Percentiles rank a stretch among this genome's conserved stretches.
Evolutionary conservation across 2,888 invertebrate genomes (phyloP).

Genomic region (Gnatocerus cornutus): DNA sequence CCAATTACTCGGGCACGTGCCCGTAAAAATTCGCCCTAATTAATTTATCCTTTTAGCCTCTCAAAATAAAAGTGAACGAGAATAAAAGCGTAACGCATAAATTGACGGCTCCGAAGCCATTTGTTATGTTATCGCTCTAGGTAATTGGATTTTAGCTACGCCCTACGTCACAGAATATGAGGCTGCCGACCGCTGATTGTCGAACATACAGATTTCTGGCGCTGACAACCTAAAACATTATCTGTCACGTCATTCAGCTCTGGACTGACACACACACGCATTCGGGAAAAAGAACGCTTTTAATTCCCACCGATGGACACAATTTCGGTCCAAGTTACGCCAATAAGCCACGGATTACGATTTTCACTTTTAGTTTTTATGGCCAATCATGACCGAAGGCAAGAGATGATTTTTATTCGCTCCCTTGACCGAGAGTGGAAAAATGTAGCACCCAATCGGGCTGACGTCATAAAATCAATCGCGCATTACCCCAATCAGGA

Average conservation of each 20-base stretch:
- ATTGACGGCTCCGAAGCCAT: conserved; percentile 53
- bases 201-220: conserved; percentile 43
- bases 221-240: conserved; percentile 44
- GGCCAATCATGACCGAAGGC: neutral
- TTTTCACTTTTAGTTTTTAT: neutral
- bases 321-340: neutral
- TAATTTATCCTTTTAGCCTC: conserved; percentile 37
- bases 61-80: conserved; percentile 46
- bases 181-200: conserved; percentile 36
- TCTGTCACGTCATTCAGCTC: conserved; percentile 44
- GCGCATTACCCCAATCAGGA: conserved; percentile 62
- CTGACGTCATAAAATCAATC: conserved; percentile 67
- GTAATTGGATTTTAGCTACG: conserved; percentile 57
- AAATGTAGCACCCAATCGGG: conserved; percentile 36
- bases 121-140: conserved; percentile 56
- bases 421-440: conserved; percentile 29
- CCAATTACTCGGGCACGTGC: conserved; percentile 48
- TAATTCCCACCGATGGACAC: neutral
- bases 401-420: conserved; percentile 21
- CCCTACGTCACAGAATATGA: conserved; percentile 37
- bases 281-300: conserved; percentile 10
- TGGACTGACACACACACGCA: conserved; percentile 5
- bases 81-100: conserved; percentile 53
- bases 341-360: neutral
- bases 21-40: conserved; percentile 32